These are phyloP conservation scores for Pyxicephalus adspersus DNA, from an alignment of 2,113 vertebrate species.

Conservation along the genomic window DNA sequence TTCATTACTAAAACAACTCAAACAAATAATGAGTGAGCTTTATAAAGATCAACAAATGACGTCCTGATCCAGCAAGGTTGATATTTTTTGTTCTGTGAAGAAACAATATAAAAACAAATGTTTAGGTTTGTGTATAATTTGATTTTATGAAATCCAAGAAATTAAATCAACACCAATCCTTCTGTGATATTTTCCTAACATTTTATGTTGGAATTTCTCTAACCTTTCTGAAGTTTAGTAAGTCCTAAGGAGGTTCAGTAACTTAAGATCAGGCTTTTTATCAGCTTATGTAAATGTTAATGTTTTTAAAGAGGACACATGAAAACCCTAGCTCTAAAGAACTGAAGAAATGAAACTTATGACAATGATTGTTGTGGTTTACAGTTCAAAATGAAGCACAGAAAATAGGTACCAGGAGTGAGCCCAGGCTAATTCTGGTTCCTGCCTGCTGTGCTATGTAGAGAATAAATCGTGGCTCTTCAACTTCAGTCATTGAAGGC, in stretches of 20 bases:
- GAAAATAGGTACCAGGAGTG: too few relatives aligned
- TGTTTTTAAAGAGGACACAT: background rate
- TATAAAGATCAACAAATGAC: background rate
- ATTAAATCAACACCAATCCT: background rate
- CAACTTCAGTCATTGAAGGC: too few relatives aligned
- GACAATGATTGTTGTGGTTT: too few relatives aligned
- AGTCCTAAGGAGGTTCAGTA: background rate
- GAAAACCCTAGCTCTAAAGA: too few relatives aligned
- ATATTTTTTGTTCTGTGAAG: background rate
- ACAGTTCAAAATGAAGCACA: too few relatives aligned
- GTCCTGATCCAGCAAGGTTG: background rate
- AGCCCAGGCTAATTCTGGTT: too few relatives aligned
- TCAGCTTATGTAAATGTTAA: conserved; percentile 3
- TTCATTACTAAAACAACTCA: background rate
- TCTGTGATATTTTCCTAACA: conserved; percentile 38
- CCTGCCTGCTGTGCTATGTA: too few relatives aligned
- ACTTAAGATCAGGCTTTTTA: background rate
- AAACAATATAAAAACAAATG: background rate
- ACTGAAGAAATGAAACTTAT: too few relatives aligned
- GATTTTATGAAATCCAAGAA: background rate
- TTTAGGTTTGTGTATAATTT: background rate
- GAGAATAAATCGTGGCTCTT: too few relatives aligned
- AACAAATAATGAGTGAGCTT: background rate
- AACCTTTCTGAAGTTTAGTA: conserved; percentile 10
- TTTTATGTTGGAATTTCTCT: conserved; percentile 1